Evolutionary conservation across 2,113 vertebrate species (phyloP), one percentile per base, ranked within the genome.

Genomic region (Nyctereutes procyonoides): DNA sequence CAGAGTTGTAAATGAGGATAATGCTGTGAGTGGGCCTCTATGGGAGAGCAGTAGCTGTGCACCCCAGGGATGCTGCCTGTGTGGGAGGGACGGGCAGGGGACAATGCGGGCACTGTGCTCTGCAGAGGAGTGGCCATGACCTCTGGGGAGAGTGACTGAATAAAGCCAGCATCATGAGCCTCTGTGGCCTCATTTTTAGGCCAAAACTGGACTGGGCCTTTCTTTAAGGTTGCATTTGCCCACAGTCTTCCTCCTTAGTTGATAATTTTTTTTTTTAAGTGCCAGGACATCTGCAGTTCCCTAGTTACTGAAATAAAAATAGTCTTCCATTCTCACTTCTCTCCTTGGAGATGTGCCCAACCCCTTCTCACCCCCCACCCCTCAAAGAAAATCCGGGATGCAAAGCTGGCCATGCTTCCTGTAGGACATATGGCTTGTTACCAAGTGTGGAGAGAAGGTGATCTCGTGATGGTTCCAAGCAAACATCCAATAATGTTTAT

Each of bases 281-380:
- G 16, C 58, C 16, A 88, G 51, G 53, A 53, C 32, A 88, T 90
- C 90, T 91, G n/a, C 3, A 65, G 82, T 63, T 79, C 53, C 91
- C 53, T 56, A 82, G 48, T 55, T 87, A 28, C 82, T 56, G 55
- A 84, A 82, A 77, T 35, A 90, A 93, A 97, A 95, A 65, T 32
- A 90, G 84, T 81, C 51, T 86, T 87, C 16, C 56, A 38, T 82
- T 93, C 14, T 74, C 85, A 73, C 53, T 79, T 71, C 16, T 71
- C n/a, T 96, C 43, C 69, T 95, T 96, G 76, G 80, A 95, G 91
- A 90, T 17, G 55, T 92, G 48, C 74, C 73, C 93, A 91, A 38
- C 20, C 5, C 26, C 32, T 35, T 71, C 53, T 30, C 20, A 58
- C 19, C 28, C 14, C 16, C 62, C 60, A 56, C 24, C 13, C 76